Evolutionary conservation across 2,888 invertebrate species (phyloP), one percentile per base, ranked within the genome.

Genomic region (Eupelmus urozonus): DNA sequence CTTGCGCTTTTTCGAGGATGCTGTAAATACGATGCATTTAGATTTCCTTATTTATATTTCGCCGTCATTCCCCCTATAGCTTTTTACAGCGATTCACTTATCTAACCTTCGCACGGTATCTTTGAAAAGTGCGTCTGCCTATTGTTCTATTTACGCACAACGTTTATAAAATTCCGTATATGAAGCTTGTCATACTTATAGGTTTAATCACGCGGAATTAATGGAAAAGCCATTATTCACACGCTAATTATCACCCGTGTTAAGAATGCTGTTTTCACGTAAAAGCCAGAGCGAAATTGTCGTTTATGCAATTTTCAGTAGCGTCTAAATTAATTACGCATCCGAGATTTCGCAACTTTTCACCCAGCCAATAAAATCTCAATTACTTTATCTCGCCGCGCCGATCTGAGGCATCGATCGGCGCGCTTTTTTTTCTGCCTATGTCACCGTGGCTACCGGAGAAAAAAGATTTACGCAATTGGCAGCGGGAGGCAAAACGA

Each of bases 1-100:
- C 76, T 76, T 76, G 73, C 73, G 18, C 65, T 76, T 79, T 79
- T 76, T 70, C 57, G 71, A 73, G 73, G 63, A 70, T 76, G 73
- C 59, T 11, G 34, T 53, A 62, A 60, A 66, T 34, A 60, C 3
- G 9, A 62, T 20, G 42, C 65, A 63, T 55, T 42, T 53, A 11
- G 34, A 67, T 69, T 76, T 69, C 18, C 42, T 76, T 45, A 42
- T 59, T 71, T 51, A 57, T 71, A 60, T 76, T 59, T 63, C 18
- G 18, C 16, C 16, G 4, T 27, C 1, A 18, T 16, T 25, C 20
- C 57, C 53, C 42, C 42, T 53, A 27, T 13, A 20, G 25, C n/a
- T 23, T 65, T 55, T 40, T 67, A 27, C 4, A 55, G n/a, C n/a
- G n/a, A n/a, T n/a, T n/a, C n/a, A n/a, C n/a, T 60, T 34, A 34